Base-by-base conservation (phyloP, 2,888 invertebrate genomes). In the Eristalis intricaria region DNA sequence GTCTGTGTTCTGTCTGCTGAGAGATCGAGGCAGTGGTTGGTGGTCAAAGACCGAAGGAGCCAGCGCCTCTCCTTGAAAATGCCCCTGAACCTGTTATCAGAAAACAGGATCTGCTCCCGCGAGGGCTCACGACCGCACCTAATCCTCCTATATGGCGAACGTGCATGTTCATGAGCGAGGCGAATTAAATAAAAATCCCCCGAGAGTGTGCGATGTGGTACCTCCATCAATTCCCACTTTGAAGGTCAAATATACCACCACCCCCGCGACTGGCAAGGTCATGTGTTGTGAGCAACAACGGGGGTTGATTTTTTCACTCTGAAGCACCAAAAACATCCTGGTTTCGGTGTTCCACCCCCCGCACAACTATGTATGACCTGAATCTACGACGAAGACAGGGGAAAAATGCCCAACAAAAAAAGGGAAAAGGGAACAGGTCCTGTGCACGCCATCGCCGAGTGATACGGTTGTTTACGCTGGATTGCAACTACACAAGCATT, bases 251-350 rank as follows among this genome's bases (percentile, higher is more conserved):
- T 38, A 4, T n/a, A 7, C n/a, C 19, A 22, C 38, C 38, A 40
- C 75, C 75, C 75, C 58, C 65, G 22, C 75, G 15, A 66, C 13
- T 0, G 19, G 10, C 66, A 75, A 75, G 75, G 66, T 75, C 75
- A 75, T 50, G 58, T n/a, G 35, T 68, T 22, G 13, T 15, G 11
- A 15, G 29, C 0, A 2, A 3, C 29, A 29, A 10, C 11, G 29
- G 29, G 29, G 29, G 63, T 15, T n/a, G 29, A 19, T 63, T 13
- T 63, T 13, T 32, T 29, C 32, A n/a, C 29, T 63, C 3, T 11
- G 11, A 7, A 13, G 2, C 38, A 10, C 13, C 11, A 38, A 11
- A 38, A 60, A 15, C 11, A 8, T 63, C 11, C 32, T 32, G 7
- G 4, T 32, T 3, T 60, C 23, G 4, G 0, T 13, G 1, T 7